phyloP scores from a whole-genome alignment of 2,797 vertebrate species.

The Hyperoplus immaculatus region DNA sequence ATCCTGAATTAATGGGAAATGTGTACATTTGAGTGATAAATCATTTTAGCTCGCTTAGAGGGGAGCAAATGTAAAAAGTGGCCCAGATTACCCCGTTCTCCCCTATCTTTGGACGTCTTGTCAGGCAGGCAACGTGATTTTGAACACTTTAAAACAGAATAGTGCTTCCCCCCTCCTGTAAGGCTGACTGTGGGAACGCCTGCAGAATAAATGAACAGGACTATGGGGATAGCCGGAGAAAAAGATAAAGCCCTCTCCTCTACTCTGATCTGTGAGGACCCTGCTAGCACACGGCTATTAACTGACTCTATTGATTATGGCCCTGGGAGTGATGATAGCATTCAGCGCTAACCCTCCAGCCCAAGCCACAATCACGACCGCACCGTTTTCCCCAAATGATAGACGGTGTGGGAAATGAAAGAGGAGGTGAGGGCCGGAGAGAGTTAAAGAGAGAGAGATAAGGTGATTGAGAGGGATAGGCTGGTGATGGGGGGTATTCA shows the following conservation, averaged over 20 bases:
- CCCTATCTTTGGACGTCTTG: conserved; percentile 31
- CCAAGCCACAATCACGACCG: conserved; percentile 84
- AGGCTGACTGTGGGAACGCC: conserved; percentile 52
- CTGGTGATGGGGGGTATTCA: conserved; percentile 83
- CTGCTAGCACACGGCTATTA: conserved; percentile 73
- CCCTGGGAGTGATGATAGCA: conserved; percentile 89
- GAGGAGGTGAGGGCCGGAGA: conserved; percentile 81
- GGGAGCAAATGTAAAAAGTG: too few species aligned
- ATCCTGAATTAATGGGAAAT: too few species aligned
- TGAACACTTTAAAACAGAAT: conserved; percentile 35
- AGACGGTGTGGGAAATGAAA: conserved; percentile 87
- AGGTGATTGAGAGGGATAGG: conserved; percentile 77
- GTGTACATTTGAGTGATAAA: too few species aligned
- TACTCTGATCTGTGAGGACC: conserved; percentile 76
- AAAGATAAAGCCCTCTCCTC: conserved; percentile 76
- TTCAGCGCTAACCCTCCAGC: conserved; percentile 84
- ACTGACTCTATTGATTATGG: conserved; percentile 89
- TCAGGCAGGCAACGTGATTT: conserved; percentile 49
- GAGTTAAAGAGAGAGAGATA: conserved; percentile 72
- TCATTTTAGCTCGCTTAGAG: too few species aligned
- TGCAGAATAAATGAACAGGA: conserved; percentile 72
- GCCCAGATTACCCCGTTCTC: too few species aligned
- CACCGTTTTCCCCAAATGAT: conserved; percentile 82
- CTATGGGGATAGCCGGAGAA: conserved; percentile 64
- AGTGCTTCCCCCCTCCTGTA: conserved; percentile 44